Percentiles rank a stretch among this genome's conserved stretches.
Conservation (phyloP, 2,888 invertebrate species). For the Junonia oenone region DNA sequence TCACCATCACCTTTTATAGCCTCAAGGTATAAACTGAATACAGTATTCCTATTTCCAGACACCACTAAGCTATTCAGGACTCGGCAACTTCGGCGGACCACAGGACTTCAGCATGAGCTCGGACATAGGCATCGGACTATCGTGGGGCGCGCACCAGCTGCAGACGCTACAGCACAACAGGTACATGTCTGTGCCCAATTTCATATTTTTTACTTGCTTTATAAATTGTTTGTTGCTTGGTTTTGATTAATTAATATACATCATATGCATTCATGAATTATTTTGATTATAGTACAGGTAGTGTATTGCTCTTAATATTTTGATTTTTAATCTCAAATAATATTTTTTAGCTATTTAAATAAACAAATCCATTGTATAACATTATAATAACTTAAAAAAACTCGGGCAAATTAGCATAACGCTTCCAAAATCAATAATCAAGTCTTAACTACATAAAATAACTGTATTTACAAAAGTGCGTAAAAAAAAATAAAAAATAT, state of each 20-base stretch:
- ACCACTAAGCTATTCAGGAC: constrained; percentile 81
- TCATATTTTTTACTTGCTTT: constrained; percentile 6
- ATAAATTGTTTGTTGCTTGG: background rate
- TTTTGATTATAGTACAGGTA: background rate
- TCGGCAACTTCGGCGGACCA: constrained; percentile 84
- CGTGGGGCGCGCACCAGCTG: constrained; percentile 85
- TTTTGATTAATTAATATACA: background rate
- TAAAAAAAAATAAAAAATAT: no score
- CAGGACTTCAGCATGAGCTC: constrained; percentile 89
- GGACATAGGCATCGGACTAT: constrained; percentile 84
- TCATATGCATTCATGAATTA: background rate
- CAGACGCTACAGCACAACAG: constrained; percentile 85
- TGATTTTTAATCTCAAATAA: no score
- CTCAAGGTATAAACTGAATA: background rate
- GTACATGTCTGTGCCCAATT: constrained; percentile 79
- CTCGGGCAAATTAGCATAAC: no score
- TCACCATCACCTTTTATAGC: no score
- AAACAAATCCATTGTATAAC: no score
- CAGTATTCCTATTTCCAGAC: constrained; percentile 51
- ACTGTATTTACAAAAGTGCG: no score
- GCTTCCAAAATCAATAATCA: no score
- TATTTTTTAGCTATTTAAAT: no score
- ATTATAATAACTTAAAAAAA: no score
- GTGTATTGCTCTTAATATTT: background rate
- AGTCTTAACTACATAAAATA: no score